Evolutionary conservation across 2,113 vertebrate species (phyloP).

Genomic region (Zeus faber): DNA sequence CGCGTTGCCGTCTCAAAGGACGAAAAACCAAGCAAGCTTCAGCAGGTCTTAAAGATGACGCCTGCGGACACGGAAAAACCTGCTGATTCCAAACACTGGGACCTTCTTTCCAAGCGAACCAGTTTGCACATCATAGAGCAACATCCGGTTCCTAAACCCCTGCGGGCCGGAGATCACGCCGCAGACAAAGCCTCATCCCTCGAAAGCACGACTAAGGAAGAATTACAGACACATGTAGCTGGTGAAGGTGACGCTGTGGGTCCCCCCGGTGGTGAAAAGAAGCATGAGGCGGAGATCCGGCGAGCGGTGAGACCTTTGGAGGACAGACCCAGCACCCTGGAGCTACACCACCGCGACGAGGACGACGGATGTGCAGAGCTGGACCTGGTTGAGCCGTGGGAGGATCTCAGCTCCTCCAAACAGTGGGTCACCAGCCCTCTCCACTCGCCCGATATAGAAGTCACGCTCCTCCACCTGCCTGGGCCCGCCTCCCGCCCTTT

Average conservation of each 20-base stretch:
- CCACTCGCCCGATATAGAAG: conserved; percentile 87
- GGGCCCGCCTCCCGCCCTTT: conserved; percentile 36
- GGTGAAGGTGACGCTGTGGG: too few relatives aligned
- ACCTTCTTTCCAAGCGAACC: conserved; percentile 13
- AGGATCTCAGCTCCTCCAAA: conserved; percentile 78
- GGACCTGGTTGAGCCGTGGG: conserved; percentile 92
- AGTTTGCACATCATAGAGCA: conserved; percentile 1
- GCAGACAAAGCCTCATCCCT: too few relatives aligned
- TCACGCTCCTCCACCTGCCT: conserved; percentile 65
- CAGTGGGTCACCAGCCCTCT: conserved; percentile 97
- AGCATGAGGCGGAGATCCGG: conserved; percentile 23
- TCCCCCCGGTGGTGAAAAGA: neutral
- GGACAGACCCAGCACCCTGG: conserved; percentile 59
- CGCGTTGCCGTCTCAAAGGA: conserved; percentile 10
- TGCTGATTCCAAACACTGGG: neutral
- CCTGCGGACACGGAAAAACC: conserved; percentile 44
- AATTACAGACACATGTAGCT: too few relatives aligned
- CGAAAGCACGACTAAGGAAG: too few relatives aligned
- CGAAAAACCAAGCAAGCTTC: conserved; percentile 28
- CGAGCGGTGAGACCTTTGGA: conserved; percentile 62
- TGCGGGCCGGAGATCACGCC: conserved; percentile 17
- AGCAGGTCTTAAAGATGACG: conserved; percentile 20
- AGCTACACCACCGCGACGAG: conserved; percentile 77
- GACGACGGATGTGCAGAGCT: conserved; percentile 80
- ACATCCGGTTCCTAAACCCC: conserved; percentile 4